phyloP scores from a whole-genome alignment of 2,113 vertebrate genomes.

The Hemichromis elongatus region DNA sequence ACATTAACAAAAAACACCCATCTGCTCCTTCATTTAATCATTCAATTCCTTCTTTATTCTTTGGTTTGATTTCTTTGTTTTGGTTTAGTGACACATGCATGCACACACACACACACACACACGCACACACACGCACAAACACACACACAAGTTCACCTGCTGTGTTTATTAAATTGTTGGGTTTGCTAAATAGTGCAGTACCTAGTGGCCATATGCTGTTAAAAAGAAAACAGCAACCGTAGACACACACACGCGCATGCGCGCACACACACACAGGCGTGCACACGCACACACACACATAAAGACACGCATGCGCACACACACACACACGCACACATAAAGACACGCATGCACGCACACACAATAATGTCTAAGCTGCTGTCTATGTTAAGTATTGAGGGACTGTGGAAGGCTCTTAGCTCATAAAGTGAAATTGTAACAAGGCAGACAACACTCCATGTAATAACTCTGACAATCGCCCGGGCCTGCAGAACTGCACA shows the following conservation, averaged over 20 bases:
- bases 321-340: background rate
- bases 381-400: conserved; percentile 53
- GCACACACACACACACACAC: background rate
- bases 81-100: background rate
- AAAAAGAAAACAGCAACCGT: conserved; percentile 2
- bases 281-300: fast-evolving
- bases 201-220: conserved; percentile 28
- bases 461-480: conserved; percentile 56
- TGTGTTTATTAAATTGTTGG: conserved; percentile 59
- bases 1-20: background rate
- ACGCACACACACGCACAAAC: background rate
- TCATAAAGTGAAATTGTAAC: conserved; percentile 68
- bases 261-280: background rate
- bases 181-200: conserved; percentile 35
- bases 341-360: background rate
- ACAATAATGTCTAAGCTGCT: background rate
- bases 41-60: background rate
- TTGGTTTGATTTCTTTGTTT: background rate
- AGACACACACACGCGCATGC: background rate
- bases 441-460: conserved; percentile 57
- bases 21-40: background rate
- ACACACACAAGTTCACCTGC: background rate
- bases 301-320: background rate
- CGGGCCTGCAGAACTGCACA: conserved; percentile 31
- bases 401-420: conserved; percentile 40